Conservation (phyloP, 53 echinoderm and acorn worm species). For the Crossaster papposus region DNA sequence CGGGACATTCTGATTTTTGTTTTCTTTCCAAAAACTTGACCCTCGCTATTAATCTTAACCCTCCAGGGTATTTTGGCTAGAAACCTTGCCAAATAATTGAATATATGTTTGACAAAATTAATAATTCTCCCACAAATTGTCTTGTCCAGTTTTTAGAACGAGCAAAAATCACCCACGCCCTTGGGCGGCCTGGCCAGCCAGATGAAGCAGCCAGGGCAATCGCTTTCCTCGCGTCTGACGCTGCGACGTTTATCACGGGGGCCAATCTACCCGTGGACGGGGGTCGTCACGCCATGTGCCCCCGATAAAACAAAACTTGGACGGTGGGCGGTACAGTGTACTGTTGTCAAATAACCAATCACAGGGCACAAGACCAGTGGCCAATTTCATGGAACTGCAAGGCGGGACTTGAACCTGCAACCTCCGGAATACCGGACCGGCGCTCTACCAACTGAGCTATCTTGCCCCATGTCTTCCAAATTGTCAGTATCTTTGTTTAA, state of each 20-base stretch:
- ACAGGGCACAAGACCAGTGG: no score
- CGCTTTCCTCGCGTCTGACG: slow-evolving; percentile 95
- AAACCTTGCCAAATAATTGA: no score
- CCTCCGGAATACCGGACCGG: no score
- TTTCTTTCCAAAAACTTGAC: no score
- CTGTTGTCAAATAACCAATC: no score
- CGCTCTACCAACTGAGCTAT: no score
- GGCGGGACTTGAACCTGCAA: no score
- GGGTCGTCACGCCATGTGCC: slow-evolving; percentile 97
- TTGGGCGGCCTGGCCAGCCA: slow-evolving; percentile 86
- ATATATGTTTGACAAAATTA: background rate
- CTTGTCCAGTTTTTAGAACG: slow-evolving; percentile 41
- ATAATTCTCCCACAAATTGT: background rate
- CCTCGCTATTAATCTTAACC: no score
- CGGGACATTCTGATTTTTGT: background rate
- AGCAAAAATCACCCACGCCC: slow-evolving; percentile 81
- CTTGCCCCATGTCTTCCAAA: no score
- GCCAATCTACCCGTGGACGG: slow-evolving; percentile 88
- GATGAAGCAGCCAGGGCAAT: slow-evolving; percentile 88
- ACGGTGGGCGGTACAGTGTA: background rate
- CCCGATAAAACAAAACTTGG: slow-evolving; percentile 49
- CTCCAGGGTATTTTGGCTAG: no score
- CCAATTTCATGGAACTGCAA: no score
- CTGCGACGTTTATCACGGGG: slow-evolving; percentile 89
- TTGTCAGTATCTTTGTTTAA: no score